Base-by-base conservation (phyloP, 2,113 vertebrate species). In the Epinephelus fuscoguttatus region DNA sequence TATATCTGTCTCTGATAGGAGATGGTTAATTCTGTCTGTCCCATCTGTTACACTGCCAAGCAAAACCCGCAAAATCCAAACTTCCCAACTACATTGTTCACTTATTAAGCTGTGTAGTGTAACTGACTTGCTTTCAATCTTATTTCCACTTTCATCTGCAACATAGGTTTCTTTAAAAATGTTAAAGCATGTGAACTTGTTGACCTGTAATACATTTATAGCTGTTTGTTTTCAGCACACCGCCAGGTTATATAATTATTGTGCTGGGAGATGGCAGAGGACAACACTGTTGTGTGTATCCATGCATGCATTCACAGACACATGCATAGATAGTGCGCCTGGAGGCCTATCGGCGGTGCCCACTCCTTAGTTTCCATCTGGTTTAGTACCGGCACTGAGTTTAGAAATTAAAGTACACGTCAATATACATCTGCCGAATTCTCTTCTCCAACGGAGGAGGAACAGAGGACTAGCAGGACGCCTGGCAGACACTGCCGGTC, bases 261-360 rank as follows among this genome's bases (percentile, higher is more conserved):
- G 1, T 21, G 47, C 33, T 47, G 72, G 19, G n/a, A 70, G 50
- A 84, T 27, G n/a, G 9, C 60, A 45, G 30, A 0, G 18, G 72
- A 30, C 47, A 53, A 8, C 61, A 37, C 18, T 68, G 73, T 12
- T 74, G 23, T 63, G 50, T 63, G 69, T 70, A 82, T 59, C 78
- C 78, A 82, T 87, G 81, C 83, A 69, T 78, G 63, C 70, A 83
- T 37, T 59, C 68, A 63, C 33, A 73, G 59, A 80, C 52, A n/a
- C 21, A 84, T 66, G 30, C 56, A 74, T 33, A 27, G 74, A 80
- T 59, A 71, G 74, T 23, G 62, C 27, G 42, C 61, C 79, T 75
- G 15, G 19, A 67, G 62, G 82, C 63, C 33, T 21, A 50, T 50
- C 17, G 21, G 47, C 84, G 49, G 12, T 18, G 64, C 42, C 53